Conservation (phyloP, 1,140 invertebrate species). For the Apis cerana region DNA sequence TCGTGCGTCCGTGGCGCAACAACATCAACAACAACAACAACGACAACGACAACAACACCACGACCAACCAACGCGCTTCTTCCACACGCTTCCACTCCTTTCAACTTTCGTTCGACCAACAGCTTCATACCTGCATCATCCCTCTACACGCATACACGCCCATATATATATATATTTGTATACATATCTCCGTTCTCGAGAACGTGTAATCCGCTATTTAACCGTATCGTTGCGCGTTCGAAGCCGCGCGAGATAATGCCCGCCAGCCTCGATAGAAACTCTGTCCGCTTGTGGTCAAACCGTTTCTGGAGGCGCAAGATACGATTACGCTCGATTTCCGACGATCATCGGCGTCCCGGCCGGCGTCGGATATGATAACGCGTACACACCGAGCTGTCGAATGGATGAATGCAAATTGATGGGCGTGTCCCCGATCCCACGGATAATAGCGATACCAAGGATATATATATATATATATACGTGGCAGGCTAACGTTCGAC, state of each 20-base stretch:
- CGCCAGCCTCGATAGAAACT: conserved; percentile 44
- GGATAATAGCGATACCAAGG: conserved; percentile 50
- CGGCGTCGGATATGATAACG: conserved; percentile 41
- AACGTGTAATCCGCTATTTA: conserved; percentile 12
- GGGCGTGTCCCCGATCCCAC: conserved; percentile 52
- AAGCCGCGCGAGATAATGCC: conserved; percentile 6
- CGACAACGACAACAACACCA: conserved; percentile 34
- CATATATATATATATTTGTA: too few species aligned
- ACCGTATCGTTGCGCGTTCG: conserved; percentile 20
- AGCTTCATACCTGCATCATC: conserved; percentile 27
- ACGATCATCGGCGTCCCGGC: conserved; percentile 38
- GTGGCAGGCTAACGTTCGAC: background rate
- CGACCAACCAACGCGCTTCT: conserved; percentile 5
- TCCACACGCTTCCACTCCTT: conserved; percentile 43
- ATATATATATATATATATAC: background rate
- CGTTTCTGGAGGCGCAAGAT: conserved; percentile 62
- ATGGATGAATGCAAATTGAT: conserved; percentile 64
- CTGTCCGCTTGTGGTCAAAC: conserved; percentile 61
- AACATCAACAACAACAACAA: conserved; percentile 22
- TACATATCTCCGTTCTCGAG: too few species aligned
- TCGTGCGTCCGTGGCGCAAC: conserved; percentile 43
- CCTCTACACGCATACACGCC: conserved; percentile 17
- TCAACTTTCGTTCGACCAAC: conserved; percentile 48
- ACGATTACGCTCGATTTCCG: conserved; percentile 58
- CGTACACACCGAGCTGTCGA: conserved; percentile 41